Evolutionary conservation across 2,797 vertebrate species (phyloP).

Genomic region (Amniataba percoides): DNA sequence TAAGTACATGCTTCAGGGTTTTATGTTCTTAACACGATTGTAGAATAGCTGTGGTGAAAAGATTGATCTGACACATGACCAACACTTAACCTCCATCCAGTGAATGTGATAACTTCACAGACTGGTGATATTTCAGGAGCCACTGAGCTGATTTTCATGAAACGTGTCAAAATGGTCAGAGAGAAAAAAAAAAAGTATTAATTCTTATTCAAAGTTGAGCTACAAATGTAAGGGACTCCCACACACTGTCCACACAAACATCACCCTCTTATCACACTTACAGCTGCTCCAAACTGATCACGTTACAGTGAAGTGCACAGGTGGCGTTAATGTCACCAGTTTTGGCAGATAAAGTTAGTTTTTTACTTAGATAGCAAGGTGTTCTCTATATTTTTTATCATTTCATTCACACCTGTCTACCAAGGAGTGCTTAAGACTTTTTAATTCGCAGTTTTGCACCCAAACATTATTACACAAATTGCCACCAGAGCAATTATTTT

Average conservation of each 20-base stretch:
- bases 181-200: too few relatives aligned
- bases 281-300: background rate
- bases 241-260: background rate
- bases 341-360: background rate
- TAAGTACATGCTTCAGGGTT: too few relatives aligned
- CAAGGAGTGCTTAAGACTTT: background rate
- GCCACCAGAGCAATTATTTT: background rate
- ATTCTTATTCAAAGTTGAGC: too few relatives aligned
- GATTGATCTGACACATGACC: background rate
- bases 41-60: too few relatives aligned
- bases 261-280: background rate
- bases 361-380: too few relatives aligned
- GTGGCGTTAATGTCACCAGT: background rate
- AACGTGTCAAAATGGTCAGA: background rate
- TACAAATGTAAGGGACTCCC: background rate
- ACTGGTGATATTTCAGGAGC: background rate
- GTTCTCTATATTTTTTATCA: too few relatives aligned
- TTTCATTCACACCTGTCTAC: background rate
- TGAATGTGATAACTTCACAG: background rate
- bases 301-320: background rate
- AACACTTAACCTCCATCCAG: background rate
- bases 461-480: background rate
- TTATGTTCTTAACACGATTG: too few relatives aligned
- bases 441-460: background rate
- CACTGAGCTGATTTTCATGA: background rate